These are phyloP conservation scores for Dufourea novaeangliae DNA, from an alignment of 1,140 invertebrate genomes.

Conservation along the genomic window DNA sequence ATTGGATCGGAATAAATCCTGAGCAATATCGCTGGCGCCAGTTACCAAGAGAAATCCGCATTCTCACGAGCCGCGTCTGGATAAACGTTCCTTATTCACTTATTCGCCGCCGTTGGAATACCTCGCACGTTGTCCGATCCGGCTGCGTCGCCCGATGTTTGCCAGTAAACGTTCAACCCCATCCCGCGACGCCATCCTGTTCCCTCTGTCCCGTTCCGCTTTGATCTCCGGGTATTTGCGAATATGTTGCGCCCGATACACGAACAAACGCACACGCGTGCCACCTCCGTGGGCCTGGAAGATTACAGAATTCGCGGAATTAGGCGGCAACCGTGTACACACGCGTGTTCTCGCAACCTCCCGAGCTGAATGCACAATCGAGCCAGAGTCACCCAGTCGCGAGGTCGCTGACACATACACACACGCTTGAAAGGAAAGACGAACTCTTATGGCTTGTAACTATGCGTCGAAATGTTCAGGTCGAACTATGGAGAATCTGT, in stretches of 20 bases:
- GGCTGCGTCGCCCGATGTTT: constrained; percentile 33
- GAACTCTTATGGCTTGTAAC: too few species aligned
- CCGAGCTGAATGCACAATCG: constrained; percentile 55
- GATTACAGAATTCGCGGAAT: constrained; percentile 60
- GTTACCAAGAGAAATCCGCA: constrained; percentile 38
- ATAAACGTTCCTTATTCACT: constrained; percentile 42
- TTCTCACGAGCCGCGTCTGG: constrained; percentile 14
- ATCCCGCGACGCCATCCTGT: too few species aligned
- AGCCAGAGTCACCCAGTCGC: neutral
- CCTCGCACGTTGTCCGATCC: constrained; percentile 50
- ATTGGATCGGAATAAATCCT: constrained; percentile 12
- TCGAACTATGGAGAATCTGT: too few species aligned
- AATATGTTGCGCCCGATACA: constrained; percentile 18
- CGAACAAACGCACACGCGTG: neutral
- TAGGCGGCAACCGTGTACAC: constrained; percentile 15
- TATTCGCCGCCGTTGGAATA: constrained; percentile 44
- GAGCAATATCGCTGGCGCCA: constrained; percentile 35
- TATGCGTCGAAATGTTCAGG: too few species aligned
- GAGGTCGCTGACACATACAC: neutral
- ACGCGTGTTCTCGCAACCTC: constrained; percentile 31
- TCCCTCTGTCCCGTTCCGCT: constrained; percentile 29
- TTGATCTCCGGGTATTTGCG: constrained; percentile 55
- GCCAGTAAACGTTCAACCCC: constrained; percentile 28
- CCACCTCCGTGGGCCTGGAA: constrained; percentile 16
- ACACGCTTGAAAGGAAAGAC: neutral